These are phyloP conservation scores for Enhydra lutris DNA, from an alignment of 2,113 vertebrate species.

Conservation along the genomic window DNA sequence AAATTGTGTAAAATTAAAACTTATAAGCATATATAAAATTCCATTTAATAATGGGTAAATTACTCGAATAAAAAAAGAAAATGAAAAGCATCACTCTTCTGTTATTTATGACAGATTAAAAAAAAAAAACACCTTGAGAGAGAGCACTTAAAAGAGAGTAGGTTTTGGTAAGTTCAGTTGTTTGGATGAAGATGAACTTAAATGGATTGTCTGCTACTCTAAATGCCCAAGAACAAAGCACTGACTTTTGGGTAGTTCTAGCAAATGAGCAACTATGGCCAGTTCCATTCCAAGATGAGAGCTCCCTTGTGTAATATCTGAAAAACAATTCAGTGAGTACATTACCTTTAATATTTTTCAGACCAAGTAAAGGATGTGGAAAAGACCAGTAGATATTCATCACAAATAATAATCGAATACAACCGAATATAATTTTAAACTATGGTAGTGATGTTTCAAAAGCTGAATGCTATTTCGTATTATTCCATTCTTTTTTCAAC, in stretches of 20 bases:
- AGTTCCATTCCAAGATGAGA: neutral
- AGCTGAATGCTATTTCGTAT: neutral
- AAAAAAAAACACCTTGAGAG: neutral
- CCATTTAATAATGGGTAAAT: neutral
- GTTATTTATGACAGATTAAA: neutral
- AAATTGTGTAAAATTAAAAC: constrained; percentile 11
- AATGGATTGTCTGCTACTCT: neutral
- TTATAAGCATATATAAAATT: neutral
- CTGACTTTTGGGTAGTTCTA: neutral
- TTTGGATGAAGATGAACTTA: neutral
- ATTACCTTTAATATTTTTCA: neutral
- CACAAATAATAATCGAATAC: neutral
- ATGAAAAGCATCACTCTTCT: neutral
- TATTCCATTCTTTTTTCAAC: neutral
- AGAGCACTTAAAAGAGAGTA: neutral
- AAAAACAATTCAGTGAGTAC: constrained; percentile 10
- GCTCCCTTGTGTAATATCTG: neutral
- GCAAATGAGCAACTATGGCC: neutral
- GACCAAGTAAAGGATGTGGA: neutral
- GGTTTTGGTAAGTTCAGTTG: neutral
- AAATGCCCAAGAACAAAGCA: neutral
- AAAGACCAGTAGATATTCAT: neutral
- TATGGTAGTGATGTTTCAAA: neutral
- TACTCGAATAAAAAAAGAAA: neutral
- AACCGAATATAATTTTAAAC: neutral